Base-by-base conservation (phyloP, 2,888 invertebrate species). In the Alitta virens region DNA sequence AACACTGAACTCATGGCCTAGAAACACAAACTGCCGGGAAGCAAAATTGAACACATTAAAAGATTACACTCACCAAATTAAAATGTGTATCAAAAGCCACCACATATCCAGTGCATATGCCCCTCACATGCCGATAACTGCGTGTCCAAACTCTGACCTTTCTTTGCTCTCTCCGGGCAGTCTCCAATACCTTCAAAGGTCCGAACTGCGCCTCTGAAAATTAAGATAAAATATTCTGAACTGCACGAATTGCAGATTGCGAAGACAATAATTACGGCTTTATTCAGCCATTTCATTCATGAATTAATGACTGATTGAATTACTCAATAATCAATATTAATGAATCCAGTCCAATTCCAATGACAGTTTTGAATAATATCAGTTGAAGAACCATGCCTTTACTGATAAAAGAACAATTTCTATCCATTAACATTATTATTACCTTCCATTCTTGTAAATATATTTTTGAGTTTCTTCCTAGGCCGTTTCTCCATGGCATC, bases 61-160 rank as follows among this genome's bases (percentile, higher is more conserved):
- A n/a, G n/a, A n/a, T n/a, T n/a, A n/a, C n/a, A 59, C 73, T 63
- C 69, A 82, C 77, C 72, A 97, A 81, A 83, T 97, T 97, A 91
- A 93, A 94, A 79, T 94, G 93, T 78, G 91, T 94, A 83, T 97
- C 97, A 81, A 92, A 97, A 1, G 91, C 91, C 21, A 89, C 86
- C 26, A 96, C 83, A 70, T 87, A 89, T 0, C 91, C 97, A 65
- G 88, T 87, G 64, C 92, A 87, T 65, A 86, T 87, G 2, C 95
- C 94, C 60, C 94, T 85, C 25, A 94, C 83, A 14, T 88, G 88
- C 42, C 84, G 85, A 25, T 87, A 88, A 70, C 87, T 87, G 59
- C 95, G 86, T 0, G 91, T 91, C 75, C 88, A 86, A 50, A 93
- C 87, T 89, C 91, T 83, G 53, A 77, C 75, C 42, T 73, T 68